Base-by-base conservation (phyloP, 1,140 invertebrate genomes). In the Idris sp. region DNA sequence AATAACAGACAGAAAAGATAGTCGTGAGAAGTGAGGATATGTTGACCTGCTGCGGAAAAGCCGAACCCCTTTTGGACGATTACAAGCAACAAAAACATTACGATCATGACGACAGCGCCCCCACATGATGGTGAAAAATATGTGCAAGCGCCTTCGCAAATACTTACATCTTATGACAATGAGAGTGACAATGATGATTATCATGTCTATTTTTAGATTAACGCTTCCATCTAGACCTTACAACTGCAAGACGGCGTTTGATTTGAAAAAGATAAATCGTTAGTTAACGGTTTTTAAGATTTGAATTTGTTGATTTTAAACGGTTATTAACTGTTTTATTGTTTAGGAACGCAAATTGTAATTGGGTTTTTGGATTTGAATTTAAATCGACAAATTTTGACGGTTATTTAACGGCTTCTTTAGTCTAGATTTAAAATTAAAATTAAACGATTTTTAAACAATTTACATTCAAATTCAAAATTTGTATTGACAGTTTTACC, bases 21-120 rank as follows among this genome's bases (percentile, higher is more conserved):
- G 64, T 58, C 76, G 76, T 77, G 76, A 74, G 76, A 77, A 71
- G 41, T 22, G 43, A 41, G 30, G 41, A 64, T 67, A 67, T 46
- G 28, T 64, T 62, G 58, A 62, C 58, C 68, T 38, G 38, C 11
- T 40, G 68, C 43, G 68, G 68, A 62, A 72, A 62, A 62, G 43
- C 51, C 44, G 26, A 36, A 46, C 22, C 30, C 40, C 36, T 5
- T 40, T 28, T 25, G 25, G 36, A 40, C 33, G 33, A n/a, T n/a
- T 11, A 14, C 16, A 31, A 61, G 56, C 43, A 15, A 18, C 14
- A 46, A 25, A 4, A 2, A 26, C 30, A 15, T 35, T 2, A 19
- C 40, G 2, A 10, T 7, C n/a, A 7, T 15, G 41, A 46, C 25
- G 2, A 1, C 33, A 48, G 43, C 56, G 56, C 44, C 48, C 25